Evolutionary conservation across 1,140 invertebrate genomes (phyloP).

Genomic region (Oreohelix idahoensis): DNA sequence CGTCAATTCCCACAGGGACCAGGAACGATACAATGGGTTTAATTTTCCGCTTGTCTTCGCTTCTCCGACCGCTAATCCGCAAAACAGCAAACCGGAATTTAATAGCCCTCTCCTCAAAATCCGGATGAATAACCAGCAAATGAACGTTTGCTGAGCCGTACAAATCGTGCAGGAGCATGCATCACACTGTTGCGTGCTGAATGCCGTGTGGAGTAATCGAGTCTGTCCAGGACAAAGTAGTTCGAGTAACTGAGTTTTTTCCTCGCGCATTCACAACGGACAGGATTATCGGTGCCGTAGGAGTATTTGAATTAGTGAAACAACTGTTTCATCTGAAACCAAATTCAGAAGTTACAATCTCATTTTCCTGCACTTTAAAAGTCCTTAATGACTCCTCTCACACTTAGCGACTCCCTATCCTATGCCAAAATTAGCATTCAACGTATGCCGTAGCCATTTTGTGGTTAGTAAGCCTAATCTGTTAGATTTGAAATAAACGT

Average conservation of each 20-base stretch:
- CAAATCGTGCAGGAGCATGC: neutral
- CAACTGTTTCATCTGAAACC: too few species aligned
- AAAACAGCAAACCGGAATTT: slow-evolving; percentile 17
- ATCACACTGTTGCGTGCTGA: neutral
- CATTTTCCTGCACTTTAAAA: too few species aligned
- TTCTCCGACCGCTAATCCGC: slow-evolving; percentile 7
- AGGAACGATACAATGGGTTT: neutral
- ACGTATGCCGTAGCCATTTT: too few species aligned
- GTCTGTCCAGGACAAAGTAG: neutral
- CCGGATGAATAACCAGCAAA: slow-evolving; percentile 8
- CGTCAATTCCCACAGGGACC: neutral
- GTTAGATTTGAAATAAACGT: too few species aligned
- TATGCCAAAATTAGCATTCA: too few species aligned
- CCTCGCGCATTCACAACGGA: too few species aligned
- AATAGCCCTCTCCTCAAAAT: neutral
- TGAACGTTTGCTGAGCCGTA: slow-evolving; percentile 4
- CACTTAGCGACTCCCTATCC: too few species aligned
- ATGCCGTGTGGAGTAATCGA: neutral
- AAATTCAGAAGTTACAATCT: too few species aligned
- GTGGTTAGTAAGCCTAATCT: too few species aligned
- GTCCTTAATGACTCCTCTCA: too few species aligned
- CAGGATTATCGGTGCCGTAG: too few species aligned
- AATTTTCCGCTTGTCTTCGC: slow-evolving; percentile 18
- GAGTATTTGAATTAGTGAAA: too few species aligned
- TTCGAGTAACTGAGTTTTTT: neutral